Percentiles rank a stretch among this genome's conserved stretches.
phyloP scores from a whole-genome alignment of 2,797 vertebrate genomes.

The Hephaestus fuliginosus region DNA sequence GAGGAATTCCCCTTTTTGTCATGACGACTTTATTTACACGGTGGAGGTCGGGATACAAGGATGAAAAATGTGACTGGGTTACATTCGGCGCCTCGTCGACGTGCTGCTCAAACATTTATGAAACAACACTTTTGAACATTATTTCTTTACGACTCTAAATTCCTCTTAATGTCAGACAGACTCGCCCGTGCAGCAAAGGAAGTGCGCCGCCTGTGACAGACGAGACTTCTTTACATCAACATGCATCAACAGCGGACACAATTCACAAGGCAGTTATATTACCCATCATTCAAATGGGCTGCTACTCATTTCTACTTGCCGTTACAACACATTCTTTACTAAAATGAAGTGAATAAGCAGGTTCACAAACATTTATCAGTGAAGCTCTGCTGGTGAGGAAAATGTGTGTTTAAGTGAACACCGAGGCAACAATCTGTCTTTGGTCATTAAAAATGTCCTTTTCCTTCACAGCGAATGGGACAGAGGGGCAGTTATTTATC shows the following conservation, averaged over 20 bases:
- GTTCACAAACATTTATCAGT: conserved; percentile 40
- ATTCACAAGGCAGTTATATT: conserved; percentile 59
- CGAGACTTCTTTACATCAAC: conserved; percentile 46
- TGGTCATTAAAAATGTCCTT: conserved; percentile 17
- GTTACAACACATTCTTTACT: conserved; percentile 27
- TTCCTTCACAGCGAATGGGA: conserved; percentile 3
- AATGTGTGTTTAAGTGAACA: conserved; percentile 41
- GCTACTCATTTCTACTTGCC: conserved; percentile 3
- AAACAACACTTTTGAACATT: conserved; percentile 54
- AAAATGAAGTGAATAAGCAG: conserved; percentile 36
- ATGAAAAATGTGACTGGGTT: conserved; percentile 49
- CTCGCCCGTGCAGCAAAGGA: conserved; percentile 13
- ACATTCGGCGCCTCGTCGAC: conserved; percentile 55
- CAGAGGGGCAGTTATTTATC: not conserved
- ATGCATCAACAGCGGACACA: conserved; percentile 58
- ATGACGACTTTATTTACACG: conserved; percentile 78
- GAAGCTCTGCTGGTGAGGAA: conserved; percentile 44
- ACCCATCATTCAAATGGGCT: conserved; percentile 54
- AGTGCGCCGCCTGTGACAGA: conserved; percentile 27
- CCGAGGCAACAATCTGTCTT: conserved; percentile 40
- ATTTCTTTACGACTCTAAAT: conserved; percentile 57
- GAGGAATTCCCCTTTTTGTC: conserved; percentile 69
- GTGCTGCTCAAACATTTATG: conserved; percentile 74
- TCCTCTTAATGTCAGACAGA: conserved; percentile 48
- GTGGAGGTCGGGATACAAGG: conserved; percentile 47